A percentile compares a stretch with the other conserved stretches of the same genome.
Conservation (phyloP, 2,797 vertebrate species). For the Fringilla coelebs region DNA sequence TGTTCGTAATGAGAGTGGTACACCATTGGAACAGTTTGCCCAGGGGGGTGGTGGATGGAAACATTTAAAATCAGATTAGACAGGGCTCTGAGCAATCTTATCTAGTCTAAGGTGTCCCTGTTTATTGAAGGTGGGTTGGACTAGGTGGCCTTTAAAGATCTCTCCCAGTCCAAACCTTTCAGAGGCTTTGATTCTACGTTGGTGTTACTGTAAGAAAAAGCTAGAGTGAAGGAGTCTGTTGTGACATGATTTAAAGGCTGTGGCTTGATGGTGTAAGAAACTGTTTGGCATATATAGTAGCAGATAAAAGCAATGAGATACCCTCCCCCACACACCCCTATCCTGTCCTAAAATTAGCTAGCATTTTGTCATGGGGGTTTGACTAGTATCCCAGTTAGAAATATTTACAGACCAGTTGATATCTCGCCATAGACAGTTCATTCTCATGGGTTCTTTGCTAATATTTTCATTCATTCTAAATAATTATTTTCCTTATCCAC, state of each 20-base stretch:
- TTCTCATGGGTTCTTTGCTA: not conserved
- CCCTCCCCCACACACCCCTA: not conserved
- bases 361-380: not conserved
- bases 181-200: not conserved
- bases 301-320: not conserved
- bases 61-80: not conserved
- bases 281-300: not conserved
- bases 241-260: not conserved
- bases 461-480: not conserved
- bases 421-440: not conserved
- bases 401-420: not conserved
- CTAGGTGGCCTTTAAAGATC: not conserved
- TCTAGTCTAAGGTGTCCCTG: not conserved
- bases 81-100: not conserved
- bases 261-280: not conserved
- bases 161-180: not conserved
- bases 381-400: not conserved
- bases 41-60: not conserved
- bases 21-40: not conserved
- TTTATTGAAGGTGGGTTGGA: not conserved
- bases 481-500: not conserved
- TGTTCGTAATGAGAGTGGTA: fast-evolving
- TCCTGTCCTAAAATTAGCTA: not conserved
- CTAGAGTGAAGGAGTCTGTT: not conserved
- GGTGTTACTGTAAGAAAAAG: not conserved